Evolutionary conservation across 2,797 vertebrate genomes (phyloP), one percentile per base, ranked within the genome.

Genomic region (Gallinago stenura): DNA sequence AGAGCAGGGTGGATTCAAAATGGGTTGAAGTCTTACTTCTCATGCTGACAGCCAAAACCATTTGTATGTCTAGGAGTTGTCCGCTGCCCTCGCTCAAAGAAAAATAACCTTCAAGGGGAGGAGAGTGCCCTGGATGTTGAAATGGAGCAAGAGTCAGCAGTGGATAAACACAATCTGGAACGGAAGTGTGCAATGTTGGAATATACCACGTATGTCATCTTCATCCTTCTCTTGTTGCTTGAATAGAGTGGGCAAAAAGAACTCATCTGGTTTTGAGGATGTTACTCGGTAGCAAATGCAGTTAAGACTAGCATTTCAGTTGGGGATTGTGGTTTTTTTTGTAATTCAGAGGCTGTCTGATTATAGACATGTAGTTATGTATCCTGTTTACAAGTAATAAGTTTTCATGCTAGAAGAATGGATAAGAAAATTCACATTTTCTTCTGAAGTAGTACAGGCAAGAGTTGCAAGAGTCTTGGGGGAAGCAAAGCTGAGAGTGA

Each of bases 21-120:
- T 5, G 35, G 17, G 10, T 10, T 69, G 46, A 48, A 57, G 41
- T 56, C 54, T 86, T 57, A 31, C 12, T 70, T 78, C 31, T 64
- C 16, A 8, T 22, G 12, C 73, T 35, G 48, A 76, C 21, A 54
- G 19, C 66, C 65, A 51, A 89, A 77, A 48, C 13, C n/a, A 12
- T 92, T 56, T 95, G 60, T 51, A 39, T 68, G 78, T 93, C 16
- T 64, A 99, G 99, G 99, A 24, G 98, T 99, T 43, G 95, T 99
- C 8, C 98, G 98, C 61, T 97, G 96, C 81, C 97, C 98, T 48
- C 93, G 97, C 2, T 53, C 96, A 76, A 98, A 98, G 96, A 98
- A 75, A 48, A 90, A 6, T 25, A 81, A 51, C 12, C 50, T 82
- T 12, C 54, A 92, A 2, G 95, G 93, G 0, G 96, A 95, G 18